A percentile compares a stretch with the other conserved stretches of the same genome.
These are phyloP conservation scores for Rhynchonycteris naso DNA, from an alignment of 2,797 vertebrate species.

Conservation along the genomic window DNA sequence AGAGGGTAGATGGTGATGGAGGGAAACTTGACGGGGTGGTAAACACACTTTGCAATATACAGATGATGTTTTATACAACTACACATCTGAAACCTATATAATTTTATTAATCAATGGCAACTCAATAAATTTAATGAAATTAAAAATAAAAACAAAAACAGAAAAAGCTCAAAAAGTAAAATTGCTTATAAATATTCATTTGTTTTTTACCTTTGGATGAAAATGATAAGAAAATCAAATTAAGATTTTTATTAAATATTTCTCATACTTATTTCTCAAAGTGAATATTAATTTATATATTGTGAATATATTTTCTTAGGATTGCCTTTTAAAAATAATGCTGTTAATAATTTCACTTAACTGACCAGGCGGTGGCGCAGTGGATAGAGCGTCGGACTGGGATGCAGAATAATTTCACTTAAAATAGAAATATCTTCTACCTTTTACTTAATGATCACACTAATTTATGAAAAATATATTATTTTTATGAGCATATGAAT, in stretches of 20 bases:
- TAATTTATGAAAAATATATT: slow-evolving; percentile 47
- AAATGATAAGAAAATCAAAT: background rate
- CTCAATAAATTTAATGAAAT: too few species aligned
- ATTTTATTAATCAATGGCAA: too few species aligned
- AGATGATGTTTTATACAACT: too few species aligned
- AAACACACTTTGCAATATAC: too few species aligned
- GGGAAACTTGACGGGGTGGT: too few species aligned
- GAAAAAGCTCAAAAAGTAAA: background rate
- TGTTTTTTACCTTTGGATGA: background rate
- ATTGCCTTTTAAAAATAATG: background rate
- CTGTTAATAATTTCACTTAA: background rate
- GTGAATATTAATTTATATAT: slow-evolving; percentile 3
- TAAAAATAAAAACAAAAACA: too few species aligned
- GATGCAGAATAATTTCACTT: slow-evolving; percentile 24
- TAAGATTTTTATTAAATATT: slow-evolving; percentile 5
- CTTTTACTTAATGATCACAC: background rate
- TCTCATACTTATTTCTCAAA: slow-evolving; percentile 22
- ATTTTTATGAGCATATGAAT: background rate
- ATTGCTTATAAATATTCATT: background rate
- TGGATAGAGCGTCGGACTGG: too few species aligned
- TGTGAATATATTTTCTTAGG: background rate
- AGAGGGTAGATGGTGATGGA: too few species aligned
- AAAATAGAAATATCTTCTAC: background rate
- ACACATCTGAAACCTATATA: too few species aligned
- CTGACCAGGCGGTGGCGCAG: too few species aligned